phyloP scores from a whole-genome alignment of 2,797 vertebrate genomes.

The Alfaro cultratus region DNA sequence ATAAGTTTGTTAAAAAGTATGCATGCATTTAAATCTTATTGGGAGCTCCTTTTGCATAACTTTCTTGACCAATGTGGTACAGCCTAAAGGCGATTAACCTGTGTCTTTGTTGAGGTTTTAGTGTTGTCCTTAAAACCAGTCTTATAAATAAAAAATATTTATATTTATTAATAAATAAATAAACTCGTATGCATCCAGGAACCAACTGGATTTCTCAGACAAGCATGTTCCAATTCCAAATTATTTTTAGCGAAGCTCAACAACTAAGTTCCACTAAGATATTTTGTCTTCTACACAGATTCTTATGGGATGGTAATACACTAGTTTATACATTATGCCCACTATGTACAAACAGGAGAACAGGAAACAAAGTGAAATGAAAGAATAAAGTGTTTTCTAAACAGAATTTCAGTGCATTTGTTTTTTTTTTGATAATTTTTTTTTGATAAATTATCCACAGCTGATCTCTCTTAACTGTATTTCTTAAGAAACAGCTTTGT shows the following conservation, averaged over 20 bases:
- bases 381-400: not conserved
- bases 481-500: not conserved
- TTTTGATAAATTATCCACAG: not conserved
- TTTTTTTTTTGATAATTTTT: not conserved
- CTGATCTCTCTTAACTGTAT: not conserved
- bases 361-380: not conserved
- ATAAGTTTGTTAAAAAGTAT: too few species aligned
- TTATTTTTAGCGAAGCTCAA: not conserved
- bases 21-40: too few species aligned
- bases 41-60: too few species aligned
- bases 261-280: not conserved
- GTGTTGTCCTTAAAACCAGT: too few species aligned
- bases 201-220: not conserved
- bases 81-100: too few species aligned
- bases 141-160: too few species aligned
- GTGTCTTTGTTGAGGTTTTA: not conserved
- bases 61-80: too few species aligned
- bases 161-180: too few species aligned
- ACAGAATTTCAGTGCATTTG: not conserved
- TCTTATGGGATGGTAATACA: not conserved
- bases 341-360: not conserved
- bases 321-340: not conserved
- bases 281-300: not conserved
- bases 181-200: not conserved
- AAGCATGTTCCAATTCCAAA: not conserved